Percentiles rank a stretch among this genome's conserved stretches.
Conservation (phyloP, 2,888 invertebrate genomes). For the Lysandra coridon region DNA sequence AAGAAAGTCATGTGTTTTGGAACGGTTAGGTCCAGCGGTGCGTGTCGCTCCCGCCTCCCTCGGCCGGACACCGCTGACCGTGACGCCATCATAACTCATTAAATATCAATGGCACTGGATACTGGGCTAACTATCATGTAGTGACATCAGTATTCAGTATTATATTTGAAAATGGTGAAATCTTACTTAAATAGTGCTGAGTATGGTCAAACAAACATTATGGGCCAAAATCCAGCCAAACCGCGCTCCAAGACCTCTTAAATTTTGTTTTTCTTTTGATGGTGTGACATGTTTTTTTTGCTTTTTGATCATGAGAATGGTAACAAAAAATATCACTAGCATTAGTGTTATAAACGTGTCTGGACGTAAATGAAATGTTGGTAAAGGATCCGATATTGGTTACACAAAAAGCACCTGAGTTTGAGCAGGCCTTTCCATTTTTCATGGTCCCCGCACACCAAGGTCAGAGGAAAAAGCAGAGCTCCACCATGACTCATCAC, state of each 20-base stretch:
- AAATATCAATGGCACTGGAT: conserved; percentile 34
- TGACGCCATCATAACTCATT: conserved; percentile 43
- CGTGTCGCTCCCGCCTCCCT: conserved; percentile 46
- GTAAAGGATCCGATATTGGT: not conserved
- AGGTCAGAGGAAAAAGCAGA: conserved; percentile 21
- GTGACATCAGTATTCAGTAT: not conserved
- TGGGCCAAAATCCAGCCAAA: not conserved
- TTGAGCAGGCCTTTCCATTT: conserved; percentile 17
- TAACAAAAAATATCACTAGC: too few relatives aligned
- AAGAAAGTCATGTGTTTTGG: conserved; percentile 38
- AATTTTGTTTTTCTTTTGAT: too few relatives aligned
- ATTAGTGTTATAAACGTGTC: too few relatives aligned
- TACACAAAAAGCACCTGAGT: conserved; percentile 9
- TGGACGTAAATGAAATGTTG: not conserved
- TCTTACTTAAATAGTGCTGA: not conserved
- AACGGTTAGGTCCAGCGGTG: conserved; percentile 43
- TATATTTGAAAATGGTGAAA: not conserved
- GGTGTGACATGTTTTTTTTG: too few relatives aligned
- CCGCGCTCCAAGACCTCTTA: too few relatives aligned
- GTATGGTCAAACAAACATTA: not conserved
- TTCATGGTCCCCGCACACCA: conserved; percentile 21
- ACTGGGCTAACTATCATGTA: conserved; percentile 27
- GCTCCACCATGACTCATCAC: conserved; percentile 17
- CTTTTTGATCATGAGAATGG: too few relatives aligned
- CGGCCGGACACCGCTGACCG: conserved; percentile 51